A percentile compares a stretch with the other conserved stretches of the same genome.
Evolutionary conservation across 1,140 invertebrate species (phyloP).

Genomic region (Oreohelix idahoensis): DNA sequence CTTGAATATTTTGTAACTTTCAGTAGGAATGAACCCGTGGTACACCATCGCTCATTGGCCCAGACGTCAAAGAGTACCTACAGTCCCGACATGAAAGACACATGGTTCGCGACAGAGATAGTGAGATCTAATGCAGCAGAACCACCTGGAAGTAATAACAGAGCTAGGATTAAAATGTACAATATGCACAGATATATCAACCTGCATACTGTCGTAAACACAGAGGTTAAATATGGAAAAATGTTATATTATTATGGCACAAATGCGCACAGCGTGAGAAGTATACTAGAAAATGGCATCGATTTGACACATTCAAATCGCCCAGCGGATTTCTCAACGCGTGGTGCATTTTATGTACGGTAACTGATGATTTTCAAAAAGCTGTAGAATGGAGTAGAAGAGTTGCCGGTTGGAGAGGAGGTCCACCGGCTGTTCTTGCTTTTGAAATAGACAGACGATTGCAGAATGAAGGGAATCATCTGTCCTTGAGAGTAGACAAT

Average conservation of each 20-base stretch:
- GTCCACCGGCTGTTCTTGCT: background rate
- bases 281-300: background rate
- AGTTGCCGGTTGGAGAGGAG: background rate
- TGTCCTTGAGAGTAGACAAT: background rate
- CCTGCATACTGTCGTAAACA: background rate
- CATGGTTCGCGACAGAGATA: background rate
- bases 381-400: background rate
- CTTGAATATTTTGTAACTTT: too few relatives aligned
- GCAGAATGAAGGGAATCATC: background rate
- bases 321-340: background rate
- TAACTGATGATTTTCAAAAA: background rate
- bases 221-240: background rate
- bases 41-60: too few relatives aligned
- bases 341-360: background rate
- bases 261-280: background rate
- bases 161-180: background rate
- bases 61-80: too few relatives aligned
- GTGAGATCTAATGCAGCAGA: background rate
- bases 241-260: background rate
- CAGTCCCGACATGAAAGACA: background rate
- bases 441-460: background rate
- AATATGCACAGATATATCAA: background rate
- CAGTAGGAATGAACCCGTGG: too few relatives aligned
- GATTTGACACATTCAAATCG: background rate
- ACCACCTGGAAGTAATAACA: background rate